A percentile compares a stretch with the other conserved stretches of the same genome.
These are phyloP conservation scores for Drosophila demipolita DNA, from an alignment of 2,888 invertebrate genomes.

Conservation along the genomic window DNA sequence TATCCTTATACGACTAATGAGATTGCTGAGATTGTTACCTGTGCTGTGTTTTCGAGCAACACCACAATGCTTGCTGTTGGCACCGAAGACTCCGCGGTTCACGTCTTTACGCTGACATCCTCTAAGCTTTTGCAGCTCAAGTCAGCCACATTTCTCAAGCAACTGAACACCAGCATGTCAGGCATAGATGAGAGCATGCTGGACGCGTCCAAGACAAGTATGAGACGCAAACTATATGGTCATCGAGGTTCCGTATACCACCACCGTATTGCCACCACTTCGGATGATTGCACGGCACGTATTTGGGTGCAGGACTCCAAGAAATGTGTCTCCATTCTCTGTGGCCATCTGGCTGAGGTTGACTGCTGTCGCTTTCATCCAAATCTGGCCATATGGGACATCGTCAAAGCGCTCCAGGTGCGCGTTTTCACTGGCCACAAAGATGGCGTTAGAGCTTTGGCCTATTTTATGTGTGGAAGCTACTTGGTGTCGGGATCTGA, in stretches of 20 bases:
- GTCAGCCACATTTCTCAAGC: slow-evolving; percentile 29
- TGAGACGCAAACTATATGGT: slow-evolving; percentile 45
- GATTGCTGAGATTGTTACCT: too few species aligned
- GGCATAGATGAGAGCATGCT: slow-evolving; percentile 53
- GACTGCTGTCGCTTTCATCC: slow-evolving; percentile 59
- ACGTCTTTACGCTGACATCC: slow-evolving; percentile 48
- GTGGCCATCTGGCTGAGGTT: slow-evolving; percentile 57
- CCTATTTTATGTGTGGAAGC: slow-evolving; percentile 59
- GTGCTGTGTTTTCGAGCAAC: too few species aligned
- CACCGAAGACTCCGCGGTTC: too few species aligned
- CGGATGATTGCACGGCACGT: slow-evolving; percentile 61
- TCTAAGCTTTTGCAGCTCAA: slow-evolving; percentile 55
- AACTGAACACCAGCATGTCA: slow-evolving; percentile 35
- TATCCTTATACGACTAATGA: too few species aligned
- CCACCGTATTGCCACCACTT: slow-evolving; percentile 47
- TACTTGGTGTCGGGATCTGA: slow-evolving; percentile 53
- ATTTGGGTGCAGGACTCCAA: slow-evolving; percentile 58
- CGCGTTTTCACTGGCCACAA: slow-evolving; percentile 58
- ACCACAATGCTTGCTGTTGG: too few species aligned
- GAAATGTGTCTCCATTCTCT: slow-evolving; percentile 36
- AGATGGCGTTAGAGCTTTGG: slow-evolving; percentile 27
- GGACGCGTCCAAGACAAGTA: slow-evolving; percentile 28
- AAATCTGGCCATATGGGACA: slow-evolving; percentile 67
- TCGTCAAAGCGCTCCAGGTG: slow-evolving; percentile 48
- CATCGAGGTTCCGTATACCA: slow-evolving; percentile 49